Evolutionary conservation across 2,888 invertebrate species (phyloP), one percentile per base, ranked within the genome.

Genomic region (Spatulosminthurus flaviceps): DNA sequence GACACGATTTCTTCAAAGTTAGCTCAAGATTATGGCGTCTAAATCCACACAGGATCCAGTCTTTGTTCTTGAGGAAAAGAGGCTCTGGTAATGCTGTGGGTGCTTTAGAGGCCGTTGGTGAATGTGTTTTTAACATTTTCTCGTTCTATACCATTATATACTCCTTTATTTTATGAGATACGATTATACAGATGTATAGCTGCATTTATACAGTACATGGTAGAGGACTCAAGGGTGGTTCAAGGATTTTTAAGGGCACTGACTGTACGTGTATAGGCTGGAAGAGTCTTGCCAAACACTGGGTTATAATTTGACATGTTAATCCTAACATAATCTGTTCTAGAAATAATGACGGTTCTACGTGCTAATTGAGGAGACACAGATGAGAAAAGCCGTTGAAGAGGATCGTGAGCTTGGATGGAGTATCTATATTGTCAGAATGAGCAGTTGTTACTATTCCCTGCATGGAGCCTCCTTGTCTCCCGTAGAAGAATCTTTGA

Each of bases 261-360:
- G 16, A 51, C n/a, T n/a, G n/a, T 51, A n/a, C n/a, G n/a, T n/a
- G n/a, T n/a, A n/a, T n/a, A 51, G 51, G 51, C n/a, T 51, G 51
- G 5, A 51, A 34, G 34, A 34, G 5, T 34, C 51, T 9, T 41
- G 7, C 51, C n/a, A 11, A 5, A 51, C 51, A 51, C 51, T 51
- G 51, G 51, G 51, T 51, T 51, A 51, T 51, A 51, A 51, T 51
- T 51, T 51, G 51, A 51, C 51, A 51, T 51, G n/a, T 51, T 51
- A 51, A 51, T 51, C 51, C 51, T n/a, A n/a, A 5, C n/a, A n/a
- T 51, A 51, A 16, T 51, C 51, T 4, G 19, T n/a, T 51, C 51
- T 51, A n/a, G 51, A 51, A 51, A 51, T 51, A 51, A 51, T 51
- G 51, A 51, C n/a, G 16, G 51, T 51, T 51, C 2, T 51, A 51